Conservation (phyloP, 2,113 vertebrate species). For the Regulus satrapa region DNA sequence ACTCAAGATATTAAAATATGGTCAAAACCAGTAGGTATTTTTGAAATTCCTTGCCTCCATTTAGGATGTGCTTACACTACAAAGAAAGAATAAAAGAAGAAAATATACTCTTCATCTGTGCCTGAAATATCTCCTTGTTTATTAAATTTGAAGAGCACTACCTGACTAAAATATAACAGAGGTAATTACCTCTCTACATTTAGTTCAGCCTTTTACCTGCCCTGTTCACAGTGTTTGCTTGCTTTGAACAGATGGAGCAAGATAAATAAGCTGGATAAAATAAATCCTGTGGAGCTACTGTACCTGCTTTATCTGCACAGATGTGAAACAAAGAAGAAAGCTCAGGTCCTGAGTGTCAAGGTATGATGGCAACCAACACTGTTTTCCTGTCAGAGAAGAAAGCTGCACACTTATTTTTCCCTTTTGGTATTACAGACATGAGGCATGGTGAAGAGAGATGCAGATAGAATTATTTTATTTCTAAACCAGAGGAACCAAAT, state of each 20-base stretch:
- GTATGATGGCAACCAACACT: background rate
- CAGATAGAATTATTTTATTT: background rate
- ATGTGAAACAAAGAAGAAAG: background rate
- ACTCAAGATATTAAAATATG: background rate
- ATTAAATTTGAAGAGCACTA: background rate
- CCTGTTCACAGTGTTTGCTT: background rate
- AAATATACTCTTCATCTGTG: background rate
- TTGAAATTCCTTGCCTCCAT: background rate
- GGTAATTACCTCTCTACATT: background rate
- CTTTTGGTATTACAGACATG: background rate
- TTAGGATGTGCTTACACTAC: background rate
- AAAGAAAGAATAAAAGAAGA: background rate
- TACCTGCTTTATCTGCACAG: background rate
- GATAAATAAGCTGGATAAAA: background rate
- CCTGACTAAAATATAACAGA: background rate
- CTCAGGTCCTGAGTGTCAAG: background rate
- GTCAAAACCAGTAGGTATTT: background rate
- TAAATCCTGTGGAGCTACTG: background rate
- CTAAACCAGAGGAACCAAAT: background rate
- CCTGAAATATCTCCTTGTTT: background rate
- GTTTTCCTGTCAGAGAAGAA: background rate
- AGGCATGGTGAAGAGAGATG: background rate
- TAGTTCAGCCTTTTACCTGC: background rate
- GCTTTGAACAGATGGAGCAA: constrained; percentile 7
- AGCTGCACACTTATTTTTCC: background rate